Conservation (phyloP, 1,140 invertebrate genomes). For the Chelonus insularis region DNA sequence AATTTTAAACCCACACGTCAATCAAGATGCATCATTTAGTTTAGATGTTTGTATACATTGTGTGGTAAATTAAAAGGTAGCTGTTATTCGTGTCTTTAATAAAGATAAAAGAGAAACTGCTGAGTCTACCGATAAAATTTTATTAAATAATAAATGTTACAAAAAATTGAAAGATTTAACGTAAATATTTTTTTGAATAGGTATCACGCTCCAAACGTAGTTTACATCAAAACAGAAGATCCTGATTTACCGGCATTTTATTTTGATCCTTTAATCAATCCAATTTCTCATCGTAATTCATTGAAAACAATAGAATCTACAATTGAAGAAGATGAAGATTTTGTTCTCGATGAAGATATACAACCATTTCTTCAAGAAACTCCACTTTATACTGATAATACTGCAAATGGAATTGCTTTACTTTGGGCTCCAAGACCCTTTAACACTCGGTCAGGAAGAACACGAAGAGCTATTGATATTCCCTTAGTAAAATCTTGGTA, state of each 20-base stretch:
- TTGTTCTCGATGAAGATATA: conserved; percentile 86
- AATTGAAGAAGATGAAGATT: conserved; percentile 95
- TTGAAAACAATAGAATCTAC: conserved; percentile 82
- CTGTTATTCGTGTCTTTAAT: conserved; percentile 57
- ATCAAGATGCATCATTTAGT: conserved; percentile 48
- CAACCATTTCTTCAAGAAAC: conserved; percentile 93
- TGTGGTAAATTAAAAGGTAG: conserved; percentile 58
- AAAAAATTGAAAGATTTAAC: no score
- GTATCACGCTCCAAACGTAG: conserved; percentile 99
- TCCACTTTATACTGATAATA: conserved; percentile 97
- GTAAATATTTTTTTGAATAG: conserved; percentile 64
- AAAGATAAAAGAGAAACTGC: conserved; percentile 53
- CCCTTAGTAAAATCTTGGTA: conserved; percentile 98
- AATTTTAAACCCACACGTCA: conserved; percentile 46
- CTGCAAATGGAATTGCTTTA: conserved; percentile 98
- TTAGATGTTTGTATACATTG: conserved; percentile 47
- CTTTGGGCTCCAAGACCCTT: conserved; percentile 98
- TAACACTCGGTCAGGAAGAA: conserved; percentile 88
- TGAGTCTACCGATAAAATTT: conserved; percentile 49
- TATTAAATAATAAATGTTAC: no score
- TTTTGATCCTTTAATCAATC: conserved; percentile 99
- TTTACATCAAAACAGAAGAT: conserved; percentile 99
- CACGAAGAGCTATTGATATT: conserved; percentile 91
- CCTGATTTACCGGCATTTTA: conserved; percentile 99
- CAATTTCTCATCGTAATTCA: conserved; percentile 93